Evolutionary conservation across 1,140 invertebrate genomes (phyloP).

Genomic region (Drosophila bipectinata): DNA sequence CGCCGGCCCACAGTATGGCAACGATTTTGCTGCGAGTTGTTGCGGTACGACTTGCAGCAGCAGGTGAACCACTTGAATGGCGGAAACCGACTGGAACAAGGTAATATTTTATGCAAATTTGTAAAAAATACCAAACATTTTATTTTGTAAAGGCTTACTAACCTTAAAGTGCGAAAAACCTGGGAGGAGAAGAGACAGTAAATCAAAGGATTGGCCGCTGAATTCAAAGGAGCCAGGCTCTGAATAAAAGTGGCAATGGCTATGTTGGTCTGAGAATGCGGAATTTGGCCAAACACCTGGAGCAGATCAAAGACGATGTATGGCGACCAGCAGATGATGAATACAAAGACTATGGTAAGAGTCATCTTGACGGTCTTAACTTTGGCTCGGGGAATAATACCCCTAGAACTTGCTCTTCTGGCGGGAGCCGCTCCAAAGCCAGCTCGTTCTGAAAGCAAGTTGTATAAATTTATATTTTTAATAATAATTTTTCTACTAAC

Average conservation of each 20-base stretch:
- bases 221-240: constrained; percentile 96
- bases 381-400: constrained; percentile 96
- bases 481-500: constrained; percentile 28
- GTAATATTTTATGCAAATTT: not conserved
- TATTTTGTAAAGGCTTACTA: constrained; percentile 61
- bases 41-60: constrained; percentile 81
- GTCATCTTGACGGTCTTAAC: constrained; percentile 99
- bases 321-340: constrained; percentile 97
- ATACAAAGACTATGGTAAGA: constrained; percentile 97
- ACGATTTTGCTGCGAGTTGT: constrained; percentile 73
- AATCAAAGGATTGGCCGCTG: constrained; percentile 97
- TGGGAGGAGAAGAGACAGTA: constrained; percentile 97
- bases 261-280: constrained; percentile 90
- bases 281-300: constrained; percentile 94
- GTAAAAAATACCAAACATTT: too few relatives aligned
- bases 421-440: constrained; percentile 85
- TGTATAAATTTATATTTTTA: not conserved
- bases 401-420: constrained; percentile 90
- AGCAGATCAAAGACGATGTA: constrained; percentile 97
- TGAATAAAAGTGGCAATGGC: constrained; percentile 96
- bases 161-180: constrained; percentile 94
- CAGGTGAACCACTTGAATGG: constrained; percentile 84
- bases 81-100: constrained; percentile 78
- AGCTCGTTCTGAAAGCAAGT: constrained; percentile 54
- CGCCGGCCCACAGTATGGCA: constrained; percentile 75